Percentiles rank a stretch among this genome's conserved stretches.
These are phyloP conservation scores for Gobius niger DNA, from an alignment of 2,113 vertebrate genomes.

Conservation along the genomic window DNA sequence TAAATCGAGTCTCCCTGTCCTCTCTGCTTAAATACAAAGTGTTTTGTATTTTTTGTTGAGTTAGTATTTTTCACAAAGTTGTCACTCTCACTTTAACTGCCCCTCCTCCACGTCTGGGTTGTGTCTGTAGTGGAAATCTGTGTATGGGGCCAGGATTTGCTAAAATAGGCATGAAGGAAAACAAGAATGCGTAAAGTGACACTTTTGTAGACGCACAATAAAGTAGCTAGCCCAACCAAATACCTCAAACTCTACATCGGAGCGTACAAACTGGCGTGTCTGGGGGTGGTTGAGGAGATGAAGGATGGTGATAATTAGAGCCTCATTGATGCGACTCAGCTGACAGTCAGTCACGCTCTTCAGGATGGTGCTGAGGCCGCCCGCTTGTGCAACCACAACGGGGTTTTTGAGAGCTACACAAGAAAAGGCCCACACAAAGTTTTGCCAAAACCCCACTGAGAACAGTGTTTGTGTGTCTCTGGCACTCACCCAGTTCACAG, in stretches of 20 bases:
- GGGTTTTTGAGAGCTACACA: conserved; percentile 86
- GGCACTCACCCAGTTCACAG: conserved; percentile 86
- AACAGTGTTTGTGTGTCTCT: conserved; percentile 1
- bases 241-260: conserved; percentile 89
- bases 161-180: conserved; percentile 44
- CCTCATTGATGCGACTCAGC: conserved; percentile 88
- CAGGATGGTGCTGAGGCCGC: conserved; percentile 86
- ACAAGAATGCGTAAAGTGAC: background rate
- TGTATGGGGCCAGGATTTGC: conserved; percentile 90
- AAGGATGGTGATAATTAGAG: conserved; percentile 87
- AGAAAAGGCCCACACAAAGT: conserved; percentile 10
- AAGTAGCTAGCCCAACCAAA: background rate
- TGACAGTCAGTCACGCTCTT: conserved; percentile 90
- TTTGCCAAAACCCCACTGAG: conserved; percentile 1
- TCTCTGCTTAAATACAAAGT: conserved; percentile 9
- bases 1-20: conserved; percentile 24
- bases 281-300: conserved; percentile 91
- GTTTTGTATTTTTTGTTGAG: background rate
- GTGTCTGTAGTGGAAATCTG: conserved; percentile 92
- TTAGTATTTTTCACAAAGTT: background rate
- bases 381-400: conserved; percentile 84
- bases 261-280: conserved; percentile 83
- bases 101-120: conserved; percentile 81
- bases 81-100: conserved; percentile 83
- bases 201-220: background rate